phyloP scores from a whole-genome alignment of 2,888 invertebrate genomes.

The Rhynchonema sp. region DNA sequence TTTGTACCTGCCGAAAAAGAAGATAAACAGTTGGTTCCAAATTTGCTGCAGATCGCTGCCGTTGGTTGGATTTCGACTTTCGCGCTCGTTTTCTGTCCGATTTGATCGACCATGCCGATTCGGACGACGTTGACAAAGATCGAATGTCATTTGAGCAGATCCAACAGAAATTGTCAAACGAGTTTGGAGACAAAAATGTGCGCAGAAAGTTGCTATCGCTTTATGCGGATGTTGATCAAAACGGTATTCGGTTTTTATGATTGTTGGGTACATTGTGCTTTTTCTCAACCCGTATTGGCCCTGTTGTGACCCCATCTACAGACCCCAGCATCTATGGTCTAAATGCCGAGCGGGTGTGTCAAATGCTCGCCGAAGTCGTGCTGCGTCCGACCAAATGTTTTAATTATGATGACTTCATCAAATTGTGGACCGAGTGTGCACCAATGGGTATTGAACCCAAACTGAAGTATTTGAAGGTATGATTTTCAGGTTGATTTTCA shows the following conservation, averaged over 20 bases:
- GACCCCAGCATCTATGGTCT: background rate
- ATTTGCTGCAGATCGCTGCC: background rate
- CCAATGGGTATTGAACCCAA: background rate
- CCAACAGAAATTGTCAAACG: too few species aligned
- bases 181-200: too few species aligned
- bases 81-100: background rate
- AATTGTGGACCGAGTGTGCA: background rate
- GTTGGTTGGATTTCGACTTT: constrained; percentile 1
- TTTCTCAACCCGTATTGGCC: too few species aligned
- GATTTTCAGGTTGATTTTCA: background rate
- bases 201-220: too few species aligned
- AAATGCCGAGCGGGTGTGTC: background rate
- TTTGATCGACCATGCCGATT: background rate
- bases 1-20: background rate
- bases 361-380: background rate
- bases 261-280: too few species aligned
- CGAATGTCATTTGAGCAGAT: too few species aligned
- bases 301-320: too few species aligned
- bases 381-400: background rate
- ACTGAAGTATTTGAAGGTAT: background rate
- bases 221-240: too few species aligned
- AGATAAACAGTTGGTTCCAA: background rate
- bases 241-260: too few species aligned
- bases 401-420: constrained; percentile 1
- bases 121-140: too few species aligned